A percentile compares a stretch with the other conserved stretches of the same genome.
These are phyloP conservation scores for Chascanopsetta lugubris DNA, from an alignment of 2,113 vertebrate species.

Conservation along the genomic window DNA sequence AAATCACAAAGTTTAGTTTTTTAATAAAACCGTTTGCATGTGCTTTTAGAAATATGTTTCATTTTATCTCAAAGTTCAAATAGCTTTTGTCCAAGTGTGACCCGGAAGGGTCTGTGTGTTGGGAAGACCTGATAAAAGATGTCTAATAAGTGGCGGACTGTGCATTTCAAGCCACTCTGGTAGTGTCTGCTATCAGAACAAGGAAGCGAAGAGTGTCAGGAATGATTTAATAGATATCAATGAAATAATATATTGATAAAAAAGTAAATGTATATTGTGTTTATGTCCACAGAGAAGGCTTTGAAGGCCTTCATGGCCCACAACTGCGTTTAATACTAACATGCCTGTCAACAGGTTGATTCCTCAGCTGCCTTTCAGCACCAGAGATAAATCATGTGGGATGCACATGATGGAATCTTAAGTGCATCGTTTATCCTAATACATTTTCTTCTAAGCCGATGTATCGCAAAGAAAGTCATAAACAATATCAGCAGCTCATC, in stretches of 20 bases:
- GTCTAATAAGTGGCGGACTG: too few relatives aligned
- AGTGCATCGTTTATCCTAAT: too few relatives aligned
- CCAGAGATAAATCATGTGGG: constrained; percentile 27
- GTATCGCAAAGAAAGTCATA: too few relatives aligned
- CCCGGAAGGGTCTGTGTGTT: constrained; percentile 6
- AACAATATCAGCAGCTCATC: constrained; percentile 1
- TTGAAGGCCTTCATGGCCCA: too few relatives aligned
- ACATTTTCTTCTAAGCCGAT: too few relatives aligned
- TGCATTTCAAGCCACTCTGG: too few relatives aligned
- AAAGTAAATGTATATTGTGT: too few relatives aligned
- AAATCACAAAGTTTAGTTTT: constrained; percentile 41
- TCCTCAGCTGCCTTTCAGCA: constrained; percentile 33
- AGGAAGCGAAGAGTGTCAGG: too few relatives aligned
- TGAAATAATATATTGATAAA: too few relatives aligned
- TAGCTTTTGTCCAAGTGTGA: constrained; percentile 24
- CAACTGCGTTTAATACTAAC: constrained; percentile 39
- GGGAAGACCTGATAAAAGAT: constrained; percentile 27
- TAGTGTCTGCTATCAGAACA: too few relatives aligned
- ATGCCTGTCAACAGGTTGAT: constrained; percentile 35
- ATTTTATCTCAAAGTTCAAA: constrained; percentile 52
- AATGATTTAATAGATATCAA: too few relatives aligned
- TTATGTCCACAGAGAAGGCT: too few relatives aligned
- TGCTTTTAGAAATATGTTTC: constrained; percentile 62
- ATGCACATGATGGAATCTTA: constrained; percentile 45
- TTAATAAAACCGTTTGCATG: constrained; percentile 46